These are phyloP conservation scores for Porites cylindrica DNA, from an alignment of 92 coral and sea anemone genomes.

Conservation along the genomic window DNA sequence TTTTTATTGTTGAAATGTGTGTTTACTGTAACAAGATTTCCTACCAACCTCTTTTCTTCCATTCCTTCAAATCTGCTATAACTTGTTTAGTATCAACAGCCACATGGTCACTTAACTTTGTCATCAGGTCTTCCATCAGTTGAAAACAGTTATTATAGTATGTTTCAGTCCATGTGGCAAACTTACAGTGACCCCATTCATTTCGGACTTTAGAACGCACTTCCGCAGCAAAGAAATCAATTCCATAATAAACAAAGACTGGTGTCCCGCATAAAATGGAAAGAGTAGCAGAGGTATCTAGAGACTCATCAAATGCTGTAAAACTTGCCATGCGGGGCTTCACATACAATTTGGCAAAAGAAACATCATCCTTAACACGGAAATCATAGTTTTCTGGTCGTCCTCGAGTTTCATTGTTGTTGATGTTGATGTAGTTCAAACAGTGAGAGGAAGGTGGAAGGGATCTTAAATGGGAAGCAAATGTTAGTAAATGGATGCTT, in stretches of 20 bases:
- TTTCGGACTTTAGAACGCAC: conserved; percentile 28
- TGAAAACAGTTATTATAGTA: conserved; percentile 21
- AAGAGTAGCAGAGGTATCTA: conserved; percentile 31
- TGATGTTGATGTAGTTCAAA: conserved; percentile 31
- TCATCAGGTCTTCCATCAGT: conserved; percentile 1
- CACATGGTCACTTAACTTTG: background rate
- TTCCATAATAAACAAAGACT: conserved; percentile 9
- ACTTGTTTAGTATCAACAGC: background rate
- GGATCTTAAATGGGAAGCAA: background rate
- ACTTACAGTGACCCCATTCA: conserved; percentile 50
- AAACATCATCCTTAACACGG: conserved; percentile 28
- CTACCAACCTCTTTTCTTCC: background rate
- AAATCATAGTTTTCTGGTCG: conserved; percentile 26
- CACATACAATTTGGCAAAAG: conserved; percentile 30
- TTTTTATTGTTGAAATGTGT: too few species aligned
- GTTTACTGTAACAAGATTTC: too few species aligned
- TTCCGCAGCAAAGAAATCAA: conserved; percentile 13
- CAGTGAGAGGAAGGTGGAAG: conserved; percentile 14
- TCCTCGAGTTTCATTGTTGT: conserved; percentile 18
- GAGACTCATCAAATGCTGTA: conserved; percentile 38
- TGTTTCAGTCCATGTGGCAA: conserved; percentile 23
- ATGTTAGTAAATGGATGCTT: conserved; percentile 20
- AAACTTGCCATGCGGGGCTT: conserved; percentile 47
- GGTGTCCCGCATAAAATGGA: conserved; percentile 26
- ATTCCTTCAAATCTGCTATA: background rate